Conservation (phyloP, 1,140 invertebrate genomes). For the Hirudo medicinalis region DNA sequence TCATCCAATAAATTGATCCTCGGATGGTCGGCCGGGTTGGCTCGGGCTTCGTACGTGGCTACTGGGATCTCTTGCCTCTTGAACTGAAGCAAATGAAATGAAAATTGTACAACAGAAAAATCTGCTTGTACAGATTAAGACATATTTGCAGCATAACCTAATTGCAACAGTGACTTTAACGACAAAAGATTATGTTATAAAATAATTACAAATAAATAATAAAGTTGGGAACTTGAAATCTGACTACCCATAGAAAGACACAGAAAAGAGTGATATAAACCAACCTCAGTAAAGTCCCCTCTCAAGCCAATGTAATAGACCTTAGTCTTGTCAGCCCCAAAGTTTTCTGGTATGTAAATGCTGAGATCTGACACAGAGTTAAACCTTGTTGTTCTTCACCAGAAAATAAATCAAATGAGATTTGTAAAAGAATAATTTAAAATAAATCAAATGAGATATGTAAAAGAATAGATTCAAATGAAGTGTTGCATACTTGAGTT, state of each 20-base stretch:
- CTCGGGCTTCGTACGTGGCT: slow-evolving; percentile 70
- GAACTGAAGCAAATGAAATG: slow-evolving; percentile 34
- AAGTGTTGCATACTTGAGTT: slow-evolving; percentile 56
- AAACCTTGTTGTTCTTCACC: slow-evolving; percentile 71
- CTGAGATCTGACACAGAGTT: slow-evolving; percentile 71
- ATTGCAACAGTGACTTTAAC: not conserved
- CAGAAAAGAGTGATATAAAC: not conserved
- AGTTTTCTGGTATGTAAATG: slow-evolving; percentile 75
- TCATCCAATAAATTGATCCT: slow-evolving; percentile 55
- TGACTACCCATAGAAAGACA: not conserved
- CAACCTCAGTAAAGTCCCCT: slow-evolving; percentile 69
- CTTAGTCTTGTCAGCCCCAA: slow-evolving; percentile 65
- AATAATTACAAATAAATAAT: not conserved
- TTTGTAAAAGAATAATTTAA: not conserved
- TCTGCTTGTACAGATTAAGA: not conserved
- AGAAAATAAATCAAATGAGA: not conserved
- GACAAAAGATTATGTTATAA: not conserved
- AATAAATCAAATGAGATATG: not conserved
- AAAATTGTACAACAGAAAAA: not conserved
- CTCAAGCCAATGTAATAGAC: slow-evolving; percentile 89
- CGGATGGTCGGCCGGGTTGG: slow-evolving; percentile 65
- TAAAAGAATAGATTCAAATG: not conserved
- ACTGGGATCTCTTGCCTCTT: slow-evolving; percentile 76
- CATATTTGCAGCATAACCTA: not conserved
- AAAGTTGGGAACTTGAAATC: not conserved